Evolutionary conservation across 2,113 vertebrate genomes (phyloP), one percentile per base, ranked within the genome.

Genomic region (Sapajus apella): DNA sequence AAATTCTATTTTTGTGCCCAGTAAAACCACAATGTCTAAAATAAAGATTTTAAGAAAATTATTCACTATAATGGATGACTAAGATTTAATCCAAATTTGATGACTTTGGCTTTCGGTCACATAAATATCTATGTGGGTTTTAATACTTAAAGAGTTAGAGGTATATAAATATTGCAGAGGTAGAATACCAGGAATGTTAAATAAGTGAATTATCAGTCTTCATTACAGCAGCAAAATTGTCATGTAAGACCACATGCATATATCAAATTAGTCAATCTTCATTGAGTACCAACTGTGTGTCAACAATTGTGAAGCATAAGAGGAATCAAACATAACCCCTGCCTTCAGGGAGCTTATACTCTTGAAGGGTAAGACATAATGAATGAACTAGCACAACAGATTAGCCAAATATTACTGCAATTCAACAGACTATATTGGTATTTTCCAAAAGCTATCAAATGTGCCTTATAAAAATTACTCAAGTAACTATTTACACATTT

Each of bases 121-220:
- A 89, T 73, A 97, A 91, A 97, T 97, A 96, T 96, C 94, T 75
- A 97, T 94, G 82, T 88, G 32, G 25, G n/a, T 72, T 87, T 96
- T 96, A 95, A 96, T 97, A 96, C 55, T 96, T 97, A 96, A 97
- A 95, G n/a, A 97, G 81, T 91, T 88, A 82, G 81, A 96, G 64
- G 30, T 91, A 96, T 95, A 94, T 96, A 96, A 97, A 95, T 97
- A 94, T 95, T 97, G 50, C 70, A 95, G 43, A 91, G 17, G 66
- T 93, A 9, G 68, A 91, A 95, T 89, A 95, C 58, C 30, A 91
- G 73, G 56, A 96, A 93, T 95, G 47, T 84, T 90, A 95, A 97
- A 97, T 95, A 92, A 95, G 37, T 93, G 88, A 72, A 79, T 96
- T 91, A 16, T 18, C 79, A 93, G 25, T 93, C 37, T 88, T 96